Evolutionary conservation across 1,140 invertebrate species (phyloP), one percentile per base, ranked within the genome.

Genomic region (Penaeus chinensis): DNA sequence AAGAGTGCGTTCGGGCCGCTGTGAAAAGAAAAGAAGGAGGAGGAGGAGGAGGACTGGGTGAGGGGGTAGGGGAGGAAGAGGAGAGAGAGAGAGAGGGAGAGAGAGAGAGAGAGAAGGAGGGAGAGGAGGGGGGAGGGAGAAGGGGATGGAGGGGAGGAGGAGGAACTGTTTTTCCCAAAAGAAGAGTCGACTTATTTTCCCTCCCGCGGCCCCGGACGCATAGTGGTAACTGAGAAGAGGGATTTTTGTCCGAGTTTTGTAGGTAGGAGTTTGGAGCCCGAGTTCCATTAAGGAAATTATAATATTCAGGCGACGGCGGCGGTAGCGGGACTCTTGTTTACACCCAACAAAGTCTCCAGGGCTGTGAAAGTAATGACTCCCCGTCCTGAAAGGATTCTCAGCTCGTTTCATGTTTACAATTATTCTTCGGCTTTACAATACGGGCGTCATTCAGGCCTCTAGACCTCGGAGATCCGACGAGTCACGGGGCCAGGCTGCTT

Each of bases 251-350:
- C 83, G 77, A 84, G 83, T 84, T 84, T 84, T 79, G 74, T 85
- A 78, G 76, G 74, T 78, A 54, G 54, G 76, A 66, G 79, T 62
- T 82, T 79, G 62, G 65, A 47, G 79, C 78, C 37, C 47, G 78
- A 22, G 78, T 63, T 87, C 85, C 85, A 87, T 87, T 87, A 87
- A 87, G 85, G 85, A 87, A 87, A 87, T 87, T 87, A 87, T 87
- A 87, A 87, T 87, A 87, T 87, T 80, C 85, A 47, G 77, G 85
- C 83, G 83, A 78, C 83, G 83, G 71, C 60, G 83, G 83, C 77
- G 83, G 83, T 63, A 84, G 83, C 62, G 83, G 77, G 37, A 77
- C 71, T 84, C 83, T 27, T 83, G 69, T 65, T 83, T 83, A 71
- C 69, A 65, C 82, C 32, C 60, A 37, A 84, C 83, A 84, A 84